Base-by-base conservation (phyloP, 2,888 invertebrate species). In the Cantharis flavilabris region DNA sequence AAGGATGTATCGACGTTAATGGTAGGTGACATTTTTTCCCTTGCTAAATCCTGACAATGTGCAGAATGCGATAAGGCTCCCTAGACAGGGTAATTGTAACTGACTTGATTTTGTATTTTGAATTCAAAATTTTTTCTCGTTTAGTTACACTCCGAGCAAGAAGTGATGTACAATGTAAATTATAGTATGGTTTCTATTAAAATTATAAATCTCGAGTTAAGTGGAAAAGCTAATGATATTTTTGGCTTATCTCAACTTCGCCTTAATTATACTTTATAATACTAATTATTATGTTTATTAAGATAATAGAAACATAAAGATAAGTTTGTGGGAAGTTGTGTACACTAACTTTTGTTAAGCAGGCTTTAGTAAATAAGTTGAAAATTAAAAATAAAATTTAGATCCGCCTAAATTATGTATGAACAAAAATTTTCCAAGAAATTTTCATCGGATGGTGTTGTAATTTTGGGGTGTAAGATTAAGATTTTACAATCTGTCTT, bases 1-100 rank as follows among this genome's bases (percentile, higher is more conserved):
- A 95, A 75, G 96, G 96, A 9, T 97, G 97, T 86, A 92, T 97
- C 77, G 96, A 96, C 87, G 96, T 97, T 18, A 94, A 95, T 86
- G 96, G 97, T 97, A 87, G 77, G 79, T 76, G n/a, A 67, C 20
- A 49, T 49, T 49, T 49, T 49, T 49, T 49, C n/a, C n/a, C 49
- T 49, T 49, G 49, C n/a, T 49, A 49, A 49, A 49, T 49, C 49
- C 49, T 49, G 49, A 49, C n/a, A 49, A 49, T 49, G 49, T n/a
- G 49, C 49, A 49, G n/a, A 49, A 49, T 33, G 13, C 13, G 33
- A 33, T 33, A 33, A 33, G 5, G 33, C 33, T 33, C 33, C 13
- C 33, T 33, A 33, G 13, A 33, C 33, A 33, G 5, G 33, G 13
- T n/a, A 33, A 33, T 33, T 33, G 33, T 3, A 33, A 13, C 33